phyloP scores from a whole-genome alignment of 2,888 invertebrate species.

The Sesamia inferens region DNA sequence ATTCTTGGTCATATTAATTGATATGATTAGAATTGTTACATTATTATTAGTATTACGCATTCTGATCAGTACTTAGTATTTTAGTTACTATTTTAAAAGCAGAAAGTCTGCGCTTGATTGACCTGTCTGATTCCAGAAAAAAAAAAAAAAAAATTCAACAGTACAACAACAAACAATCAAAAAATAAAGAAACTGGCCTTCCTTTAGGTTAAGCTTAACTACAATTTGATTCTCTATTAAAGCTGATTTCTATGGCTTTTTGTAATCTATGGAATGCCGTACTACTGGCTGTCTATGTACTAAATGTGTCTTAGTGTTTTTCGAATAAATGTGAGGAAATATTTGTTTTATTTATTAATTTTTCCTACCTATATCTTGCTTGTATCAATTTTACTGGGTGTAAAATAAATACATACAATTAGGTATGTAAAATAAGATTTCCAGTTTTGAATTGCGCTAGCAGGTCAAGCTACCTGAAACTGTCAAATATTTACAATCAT shows the following conservation, averaged over 20 bases:
- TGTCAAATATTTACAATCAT: no score
- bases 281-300: neutral
- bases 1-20: neutral
- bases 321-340: constrained; percentile 35
- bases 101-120: neutral
- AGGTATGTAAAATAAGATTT: constrained; percentile 1
- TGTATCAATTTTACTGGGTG: neutral
- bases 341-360: neutral
- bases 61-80: neutral
- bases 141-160: neutral
- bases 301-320: constrained; percentile 12
- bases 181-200: neutral
- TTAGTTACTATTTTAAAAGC: neutral
- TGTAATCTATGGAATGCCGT: constrained; percentile 8
- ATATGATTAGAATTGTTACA: neutral
- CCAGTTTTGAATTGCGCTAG: constrained; percentile 24
- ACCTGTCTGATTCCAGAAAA: neutral
- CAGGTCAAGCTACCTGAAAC: no score
- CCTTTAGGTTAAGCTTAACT: neutral
- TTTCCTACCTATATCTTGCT: neutral
- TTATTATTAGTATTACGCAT: constrained; percentile 1
- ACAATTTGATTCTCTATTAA: no score
- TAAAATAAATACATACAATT: neutral
- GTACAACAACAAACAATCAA: neutral
- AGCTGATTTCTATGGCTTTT: neutral